Base-by-base conservation (phyloP, 2,113 vertebrate genomes). In the Cinclus mexicanus region DNA sequence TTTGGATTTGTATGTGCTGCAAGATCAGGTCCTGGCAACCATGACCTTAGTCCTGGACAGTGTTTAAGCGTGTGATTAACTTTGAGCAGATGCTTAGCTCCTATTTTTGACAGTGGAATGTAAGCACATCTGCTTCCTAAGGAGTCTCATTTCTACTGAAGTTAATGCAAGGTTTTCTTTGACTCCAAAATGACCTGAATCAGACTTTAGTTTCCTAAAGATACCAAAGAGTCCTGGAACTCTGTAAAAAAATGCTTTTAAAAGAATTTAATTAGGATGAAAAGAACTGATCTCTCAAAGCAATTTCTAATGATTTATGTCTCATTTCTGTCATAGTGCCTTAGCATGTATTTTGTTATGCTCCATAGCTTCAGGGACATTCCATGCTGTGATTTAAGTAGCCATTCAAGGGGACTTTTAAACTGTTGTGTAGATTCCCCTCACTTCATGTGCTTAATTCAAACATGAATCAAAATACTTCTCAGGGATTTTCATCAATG, bases 31-130 rank as follows among this genome's bases (percentile, higher is more conserved):
- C 82, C 76, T 95, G 92, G 94, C 93, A 96, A 93, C 92, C 64
- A 72, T 81, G 90, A 91, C 93, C 93, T 91, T 91, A 77, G 63
- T 95, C 94, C 95, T 92, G 91, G 95, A 81, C 79, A 94, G 52
- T 90, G 85, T 95, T 94, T 96, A 93, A 96, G 52, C 0, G 2
- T 67, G 68, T 88, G 82, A 94, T 88, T 95, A 96, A 86, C 78
- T 94, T 53, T 93, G 79, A 94, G 93, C 82, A 96, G 85, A 96
- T 93, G 82, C 90, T 96, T 95, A 95, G 47, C 81, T 94, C 94
- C 68, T 89, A 87, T 75, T 92, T 95, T 92, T 96, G 94, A 95
- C 94, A 94, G 83, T 41, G 96, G 94, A 95, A 95, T 95, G 89
- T 97, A 97, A 96, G 91, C 93, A 94, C 83, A 91, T 92, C 80